These are phyloP conservation scores for Trypoxylus dichotomus DNA, from an alignment of 1,140 invertebrate species.

Conservation along the genomic window DNA sequence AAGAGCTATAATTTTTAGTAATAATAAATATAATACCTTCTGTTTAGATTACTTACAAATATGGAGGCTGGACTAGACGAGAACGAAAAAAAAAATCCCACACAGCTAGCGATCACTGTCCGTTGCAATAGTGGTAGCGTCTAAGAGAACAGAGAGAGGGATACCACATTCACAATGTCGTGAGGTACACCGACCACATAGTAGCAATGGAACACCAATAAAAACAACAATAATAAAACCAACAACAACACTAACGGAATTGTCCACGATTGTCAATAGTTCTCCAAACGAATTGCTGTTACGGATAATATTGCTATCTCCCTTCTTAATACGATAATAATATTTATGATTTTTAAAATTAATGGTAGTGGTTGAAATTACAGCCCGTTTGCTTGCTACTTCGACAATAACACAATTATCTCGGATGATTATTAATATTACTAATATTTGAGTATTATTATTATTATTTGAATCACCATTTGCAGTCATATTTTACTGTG, in stretches of 20 bases:
- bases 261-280: neutral
- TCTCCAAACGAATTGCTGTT: too few relatives aligned
- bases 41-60: constrained; percentile 41
- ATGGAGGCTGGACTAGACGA: constrained; percentile 43
- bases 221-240: neutral
- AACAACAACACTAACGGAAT: neutral
- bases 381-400: neutral
- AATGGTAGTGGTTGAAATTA: constrained; percentile 1
- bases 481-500: neutral
- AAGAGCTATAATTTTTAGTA: too few relatives aligned
- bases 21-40: neutral
- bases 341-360: neutral
- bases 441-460: neutral
- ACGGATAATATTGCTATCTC: neutral
- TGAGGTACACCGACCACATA: neutral
- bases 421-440: neutral
- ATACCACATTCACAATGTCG: neutral
- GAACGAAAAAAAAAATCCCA: neutral
- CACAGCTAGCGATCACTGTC: neutral
- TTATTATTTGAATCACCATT: neutral
- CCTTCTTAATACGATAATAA: neutral
- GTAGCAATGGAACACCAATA: neutral
- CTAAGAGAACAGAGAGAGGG: neutral
- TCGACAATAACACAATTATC: neutral
- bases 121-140: neutral